These are phyloP conservation scores for Gymnocypris eckloni DNA, from an alignment of 2,797 vertebrate genomes.

Conservation along the genomic window DNA sequence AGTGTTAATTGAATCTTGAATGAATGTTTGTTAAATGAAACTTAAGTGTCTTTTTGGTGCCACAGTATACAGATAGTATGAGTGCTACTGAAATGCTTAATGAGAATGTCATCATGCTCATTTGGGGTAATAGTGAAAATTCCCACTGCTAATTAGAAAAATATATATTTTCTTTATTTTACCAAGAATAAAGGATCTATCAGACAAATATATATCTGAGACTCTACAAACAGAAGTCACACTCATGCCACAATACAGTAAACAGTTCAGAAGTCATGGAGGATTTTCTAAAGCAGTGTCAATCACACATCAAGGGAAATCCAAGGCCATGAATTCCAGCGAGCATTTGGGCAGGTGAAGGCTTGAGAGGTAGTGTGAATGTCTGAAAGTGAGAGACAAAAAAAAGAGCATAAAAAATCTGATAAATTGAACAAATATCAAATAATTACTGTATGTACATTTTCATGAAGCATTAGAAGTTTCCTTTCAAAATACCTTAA, in stretches of 20 bases:
- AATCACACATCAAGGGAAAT: conserved; percentile 29
- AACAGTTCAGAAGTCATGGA: neutral
- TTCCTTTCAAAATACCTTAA: conserved; percentile 76
- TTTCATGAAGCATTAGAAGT: neutral
- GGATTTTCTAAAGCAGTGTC: neutral
- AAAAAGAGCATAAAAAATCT: too few relatives aligned
- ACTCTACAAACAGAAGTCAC: neutral
- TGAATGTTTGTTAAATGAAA: too few relatives aligned
- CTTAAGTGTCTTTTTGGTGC: neutral
- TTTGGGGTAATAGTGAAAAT: neutral
- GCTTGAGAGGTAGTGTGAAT: conserved; percentile 83
- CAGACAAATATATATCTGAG: neutral
- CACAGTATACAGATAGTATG: neutral
- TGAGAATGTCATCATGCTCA: neutral
- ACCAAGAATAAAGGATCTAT: neutral
- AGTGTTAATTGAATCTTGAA: too few relatives aligned
- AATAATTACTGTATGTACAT: neutral
- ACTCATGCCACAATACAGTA: neutral
- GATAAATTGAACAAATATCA: neutral
- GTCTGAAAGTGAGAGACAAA: conserved; percentile 69
- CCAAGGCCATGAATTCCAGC: conserved; percentile 28
- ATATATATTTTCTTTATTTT: neutral
- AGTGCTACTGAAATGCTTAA: neutral
- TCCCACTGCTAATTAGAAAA: neutral
- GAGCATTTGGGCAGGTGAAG: conserved; percentile 77